Conservation (phyloP, 2,888 invertebrate genomes). For the Philereme transversata region DNA sequence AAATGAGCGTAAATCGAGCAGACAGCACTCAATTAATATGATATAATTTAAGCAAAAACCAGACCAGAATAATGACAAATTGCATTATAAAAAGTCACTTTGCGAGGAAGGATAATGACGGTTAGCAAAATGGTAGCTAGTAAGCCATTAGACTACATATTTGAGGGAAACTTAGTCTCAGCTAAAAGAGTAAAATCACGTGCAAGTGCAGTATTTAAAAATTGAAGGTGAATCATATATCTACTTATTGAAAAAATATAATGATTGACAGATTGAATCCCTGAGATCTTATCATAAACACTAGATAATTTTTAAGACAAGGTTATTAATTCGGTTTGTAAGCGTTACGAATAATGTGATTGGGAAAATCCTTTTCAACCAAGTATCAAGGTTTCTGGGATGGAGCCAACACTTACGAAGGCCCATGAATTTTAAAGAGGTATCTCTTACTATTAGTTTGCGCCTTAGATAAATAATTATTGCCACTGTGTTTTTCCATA, state of each 20-base stretch:
- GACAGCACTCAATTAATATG: constrained; percentile 64
- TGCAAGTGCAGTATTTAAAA: too few relatives aligned
- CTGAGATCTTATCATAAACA: too few relatives aligned
- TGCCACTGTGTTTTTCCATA: too few relatives aligned
- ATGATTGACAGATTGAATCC: too few relatives aligned
- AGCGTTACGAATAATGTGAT: not conserved
- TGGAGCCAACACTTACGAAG: constrained; percentile 24
- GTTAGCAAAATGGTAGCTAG: constrained; percentile 19
- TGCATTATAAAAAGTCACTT: constrained; percentile 57
- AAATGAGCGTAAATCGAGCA: constrained; percentile 54
- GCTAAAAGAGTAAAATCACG: not conserved
- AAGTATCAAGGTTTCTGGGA: constrained; percentile 21
- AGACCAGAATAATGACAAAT: constrained; percentile 69
- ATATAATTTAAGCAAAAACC: constrained; percentile 69
- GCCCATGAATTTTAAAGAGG: constrained; percentile 24
- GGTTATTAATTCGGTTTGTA: too few relatives aligned
- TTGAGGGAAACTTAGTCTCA: constrained; percentile 11
- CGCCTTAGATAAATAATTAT: too few relatives aligned
- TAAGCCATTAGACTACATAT: constrained; percentile 16
- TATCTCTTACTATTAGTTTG: constrained; percentile 15
- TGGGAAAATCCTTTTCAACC: constrained; percentile 16
- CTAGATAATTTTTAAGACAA: too few relatives aligned
- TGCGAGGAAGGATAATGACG: constrained; percentile 36
- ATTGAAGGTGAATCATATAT: too few relatives aligned
- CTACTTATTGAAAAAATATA: too few relatives aligned